Percentiles rank a stretch among this genome's conserved stretches.
These are phyloP conservation scores for Drosophila hydei DNA, from an alignment of 1,140 invertebrate genomes.

Conservation along the genomic window DNA sequence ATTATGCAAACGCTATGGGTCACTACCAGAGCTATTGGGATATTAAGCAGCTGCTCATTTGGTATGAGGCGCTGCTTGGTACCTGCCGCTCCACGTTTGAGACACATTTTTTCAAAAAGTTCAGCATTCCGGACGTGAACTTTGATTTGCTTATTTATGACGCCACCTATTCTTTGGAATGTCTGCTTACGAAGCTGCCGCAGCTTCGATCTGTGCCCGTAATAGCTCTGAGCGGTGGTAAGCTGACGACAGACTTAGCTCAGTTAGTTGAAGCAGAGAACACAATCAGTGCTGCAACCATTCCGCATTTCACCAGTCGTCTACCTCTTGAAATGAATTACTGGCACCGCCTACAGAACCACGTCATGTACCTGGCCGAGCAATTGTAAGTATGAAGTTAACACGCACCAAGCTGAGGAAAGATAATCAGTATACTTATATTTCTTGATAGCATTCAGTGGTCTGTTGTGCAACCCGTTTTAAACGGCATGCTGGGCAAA, in stretches of 20 bases:
- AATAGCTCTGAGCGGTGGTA: slow-evolving; percentile 62
- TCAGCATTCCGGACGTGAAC: background rate
- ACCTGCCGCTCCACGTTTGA: slow-evolving; percentile 35
- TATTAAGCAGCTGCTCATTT: slow-evolving; percentile 54
- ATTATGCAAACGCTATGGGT: slow-evolving; percentile 15
- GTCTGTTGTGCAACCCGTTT: slow-evolving; percentile 13
- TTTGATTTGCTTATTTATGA: slow-evolving; percentile 73
- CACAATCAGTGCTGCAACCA: slow-evolving; percentile 54
- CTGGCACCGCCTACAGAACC: slow-evolving; percentile 67
- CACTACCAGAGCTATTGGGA: slow-evolving; percentile 26
- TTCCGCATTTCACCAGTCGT: slow-evolving; percentile 52
- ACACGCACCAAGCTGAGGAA: background rate
- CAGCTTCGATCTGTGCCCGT: slow-evolving; percentile 31
- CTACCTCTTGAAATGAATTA: slow-evolving; percentile 60
- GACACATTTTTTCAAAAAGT: background rate
- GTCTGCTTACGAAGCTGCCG: slow-evolving; percentile 39
- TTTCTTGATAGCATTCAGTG: slow-evolving; percentile 28
- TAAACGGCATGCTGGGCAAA: background rate
- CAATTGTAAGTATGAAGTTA: slow-evolving; percentile 46
- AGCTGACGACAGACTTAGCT: slow-evolving; percentile 46
- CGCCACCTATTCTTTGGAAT: slow-evolving; percentile 53
- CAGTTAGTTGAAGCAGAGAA: slow-evolving; percentile 45
- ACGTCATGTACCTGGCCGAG: slow-evolving; percentile 48
- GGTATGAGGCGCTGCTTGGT: slow-evolving; percentile 53
- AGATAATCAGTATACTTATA: background rate